These are phyloP conservation scores for Etheostoma spectabile DNA, from an alignment of 2,113 vertebrate species.

Conservation along the genomic window DNA sequence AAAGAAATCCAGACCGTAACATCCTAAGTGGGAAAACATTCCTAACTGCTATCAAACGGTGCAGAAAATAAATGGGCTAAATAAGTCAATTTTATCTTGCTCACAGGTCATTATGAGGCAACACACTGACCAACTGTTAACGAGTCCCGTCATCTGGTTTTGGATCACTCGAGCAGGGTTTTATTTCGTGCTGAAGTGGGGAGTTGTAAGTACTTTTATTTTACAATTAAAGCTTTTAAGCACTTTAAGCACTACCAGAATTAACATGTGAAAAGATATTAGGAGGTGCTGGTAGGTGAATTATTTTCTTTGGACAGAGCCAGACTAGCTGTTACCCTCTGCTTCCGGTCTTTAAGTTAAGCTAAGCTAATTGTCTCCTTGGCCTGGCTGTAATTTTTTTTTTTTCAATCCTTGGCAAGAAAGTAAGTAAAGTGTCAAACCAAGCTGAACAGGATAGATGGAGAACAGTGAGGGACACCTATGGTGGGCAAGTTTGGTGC, in stretches of 20 bases:
- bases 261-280: not conserved
- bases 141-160: conserved; percentile 25
- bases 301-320: not conserved
- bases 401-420: not conserved
- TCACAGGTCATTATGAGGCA: conserved; percentile 1
- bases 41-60: not conserved
- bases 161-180: not conserved
- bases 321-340: not conserved
- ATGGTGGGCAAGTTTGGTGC: not conserved
- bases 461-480: not conserved
- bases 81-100: conserved; percentile 31
- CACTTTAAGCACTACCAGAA: not conserved
- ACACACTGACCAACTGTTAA: conserved; percentile 12
- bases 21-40: not conserved
- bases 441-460: not conserved
- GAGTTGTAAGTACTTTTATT: not conserved
- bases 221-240: not conserved
- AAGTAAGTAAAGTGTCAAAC: not conserved
- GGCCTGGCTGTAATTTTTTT: not conserved
- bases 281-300: not conserved
- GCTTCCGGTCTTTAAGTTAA: not conserved
- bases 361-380: not conserved
- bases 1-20: not conserved
- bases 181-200: not conserved
- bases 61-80: conserved; percentile 30